Evolutionary conservation across 2,797 vertebrate species (phyloP).

Genomic region (Phrynocephalus forsythii): DNA sequence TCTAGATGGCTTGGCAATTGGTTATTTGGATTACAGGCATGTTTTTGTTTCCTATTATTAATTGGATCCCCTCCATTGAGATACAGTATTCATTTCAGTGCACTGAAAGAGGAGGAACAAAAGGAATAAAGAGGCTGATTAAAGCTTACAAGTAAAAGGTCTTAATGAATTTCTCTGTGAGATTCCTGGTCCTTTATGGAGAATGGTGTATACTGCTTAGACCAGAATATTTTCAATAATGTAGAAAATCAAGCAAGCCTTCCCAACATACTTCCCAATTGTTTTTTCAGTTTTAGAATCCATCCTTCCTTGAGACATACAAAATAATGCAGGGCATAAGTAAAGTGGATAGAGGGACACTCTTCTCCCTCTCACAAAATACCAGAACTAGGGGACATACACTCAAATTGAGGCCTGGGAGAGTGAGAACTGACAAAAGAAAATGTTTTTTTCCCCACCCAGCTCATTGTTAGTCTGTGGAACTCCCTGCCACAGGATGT

Average conservation of each 20-base stretch:
- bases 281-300: not conserved
- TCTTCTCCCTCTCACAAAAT: no score
- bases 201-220: not conserved
- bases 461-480: no score
- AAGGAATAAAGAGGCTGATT: slow-evolving; percentile 2
- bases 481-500: no score
- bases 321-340: no score
- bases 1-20: slow-evolving; percentile 17
- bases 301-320: not conserved
- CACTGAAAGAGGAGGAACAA: slow-evolving; percentile 23
- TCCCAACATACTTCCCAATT: not conserved
- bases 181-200: slow-evolving; percentile 21
- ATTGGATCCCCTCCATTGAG: slow-evolving; percentile 18
- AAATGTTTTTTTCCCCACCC: no score
- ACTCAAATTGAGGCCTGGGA: no score
- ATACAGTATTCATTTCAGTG: slow-evolving; percentile 12
- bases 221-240: slow-evolving; percentile 11
- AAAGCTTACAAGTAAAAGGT: slow-evolving; percentile 9
- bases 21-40: slow-evolving; percentile 21
- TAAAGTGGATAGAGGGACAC: no score
- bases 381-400: no score
- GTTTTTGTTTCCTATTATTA: slow-evolving; percentile 14
- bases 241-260: not conserved
- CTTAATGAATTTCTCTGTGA: slow-evolving; percentile 17
- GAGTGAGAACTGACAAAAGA: no score